phyloP scores from a whole-genome alignment of 2,888 invertebrate genomes.

The Pardosa pseudoannulata region DNA sequence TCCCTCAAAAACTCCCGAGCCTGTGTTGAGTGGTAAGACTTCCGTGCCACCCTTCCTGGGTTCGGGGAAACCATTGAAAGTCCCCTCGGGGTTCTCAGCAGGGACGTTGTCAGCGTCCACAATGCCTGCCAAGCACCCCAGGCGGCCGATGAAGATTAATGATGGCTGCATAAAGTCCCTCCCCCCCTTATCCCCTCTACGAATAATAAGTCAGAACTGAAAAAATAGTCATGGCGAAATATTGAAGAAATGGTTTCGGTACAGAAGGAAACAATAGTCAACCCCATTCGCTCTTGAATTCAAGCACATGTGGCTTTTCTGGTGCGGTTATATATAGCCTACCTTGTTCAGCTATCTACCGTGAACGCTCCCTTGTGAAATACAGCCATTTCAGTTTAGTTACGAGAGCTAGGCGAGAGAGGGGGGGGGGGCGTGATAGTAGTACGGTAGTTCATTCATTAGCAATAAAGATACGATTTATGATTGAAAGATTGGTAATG shows the following conservation, averaged over 20 bases:
- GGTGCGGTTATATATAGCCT: neutral
- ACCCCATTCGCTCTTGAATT: conserved; percentile 51
- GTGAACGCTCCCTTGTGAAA: neutral
- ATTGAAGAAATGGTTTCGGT: conserved; percentile 48
- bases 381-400: neutral
- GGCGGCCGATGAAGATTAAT: conserved; percentile 73
- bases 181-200: conserved; percentile 23
- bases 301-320: conserved; percentile 67
- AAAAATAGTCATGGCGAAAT: conserved; percentile 35
- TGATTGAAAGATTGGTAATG: conserved; percentile 5
- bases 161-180: conserved; percentile 50
- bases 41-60: conserved; percentile 47
- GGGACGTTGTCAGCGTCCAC: conserved; percentile 69
- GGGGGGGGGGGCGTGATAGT: neutral
- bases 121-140: conserved; percentile 67
- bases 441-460: neutral
- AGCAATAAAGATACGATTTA: neutral
- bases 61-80: conserved; percentile 41
- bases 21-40: conserved; percentile 60
- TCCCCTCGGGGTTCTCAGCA: conserved; percentile 48
- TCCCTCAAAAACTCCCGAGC: conserved; percentile 35
- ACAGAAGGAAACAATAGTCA: conserved; percentile 51
- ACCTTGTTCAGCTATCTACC: neutral
- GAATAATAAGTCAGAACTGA: conserved; percentile 42
- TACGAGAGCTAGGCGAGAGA: too few relatives aligned